These are phyloP conservation scores for Dipodomys merriami DNA, from an alignment of 2,113 vertebrate species.

Conservation along the genomic window DNA sequence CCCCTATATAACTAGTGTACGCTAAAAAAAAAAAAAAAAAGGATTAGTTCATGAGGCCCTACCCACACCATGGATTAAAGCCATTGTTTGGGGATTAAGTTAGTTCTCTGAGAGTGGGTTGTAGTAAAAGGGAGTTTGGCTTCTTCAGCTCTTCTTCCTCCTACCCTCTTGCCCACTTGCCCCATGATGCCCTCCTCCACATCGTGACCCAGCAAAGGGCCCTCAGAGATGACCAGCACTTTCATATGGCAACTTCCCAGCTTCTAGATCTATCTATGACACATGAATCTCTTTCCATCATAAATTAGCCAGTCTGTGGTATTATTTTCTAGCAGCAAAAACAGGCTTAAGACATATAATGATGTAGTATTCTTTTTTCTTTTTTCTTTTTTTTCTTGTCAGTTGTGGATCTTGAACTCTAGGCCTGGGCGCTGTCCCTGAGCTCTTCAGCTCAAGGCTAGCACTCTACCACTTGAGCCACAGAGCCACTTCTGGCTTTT, in stretches of 20 bases:
- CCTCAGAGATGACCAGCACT: not conserved
- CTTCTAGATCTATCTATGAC: not conserved
- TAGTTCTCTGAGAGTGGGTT: not conserved
- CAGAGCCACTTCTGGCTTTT: too few species aligned
- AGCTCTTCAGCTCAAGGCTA: too few species aligned
- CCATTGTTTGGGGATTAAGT: not conserved
- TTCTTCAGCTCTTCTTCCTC: not conserved
- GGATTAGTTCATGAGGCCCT: too few species aligned
- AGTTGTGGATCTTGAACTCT: too few species aligned
- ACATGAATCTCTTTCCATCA: not conserved
- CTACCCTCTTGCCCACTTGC: not conserved
- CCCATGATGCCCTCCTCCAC: not conserved
- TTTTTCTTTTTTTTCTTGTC: too few species aligned
- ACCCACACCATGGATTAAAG: not conserved
- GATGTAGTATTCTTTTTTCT: not conserved
- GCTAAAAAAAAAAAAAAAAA: not conserved
- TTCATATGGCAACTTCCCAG: not conserved
- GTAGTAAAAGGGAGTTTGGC: not conserved
- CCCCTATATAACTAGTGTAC: too few species aligned
- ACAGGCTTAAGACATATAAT: not conserved
- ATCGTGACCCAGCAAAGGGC: not conserved
- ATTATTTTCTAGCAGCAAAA: not conserved
- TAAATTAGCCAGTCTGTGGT: too few species aligned
- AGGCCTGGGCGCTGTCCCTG: too few species aligned
- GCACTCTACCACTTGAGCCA: too few species aligned